These are phyloP conservation scores for Malurus melanocephalus DNA, from an alignment of 2,113 vertebrate species.

Conservation along the genomic window DNA sequence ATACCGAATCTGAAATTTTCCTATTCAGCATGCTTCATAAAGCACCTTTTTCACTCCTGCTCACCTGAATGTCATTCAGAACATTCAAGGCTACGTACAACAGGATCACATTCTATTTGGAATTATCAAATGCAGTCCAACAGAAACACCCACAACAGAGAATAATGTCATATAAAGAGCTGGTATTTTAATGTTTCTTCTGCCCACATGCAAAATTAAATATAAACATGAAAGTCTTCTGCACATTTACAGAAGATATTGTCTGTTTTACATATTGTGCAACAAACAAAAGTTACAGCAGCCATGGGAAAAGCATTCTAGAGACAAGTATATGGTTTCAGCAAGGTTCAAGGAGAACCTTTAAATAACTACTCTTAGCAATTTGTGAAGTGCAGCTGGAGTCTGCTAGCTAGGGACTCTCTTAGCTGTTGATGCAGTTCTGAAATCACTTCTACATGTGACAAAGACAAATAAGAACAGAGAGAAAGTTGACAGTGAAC, in stretches of 20 bases:
- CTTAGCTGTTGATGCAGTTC: neutral
- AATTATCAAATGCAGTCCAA: neutral
- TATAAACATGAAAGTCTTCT: neutral
- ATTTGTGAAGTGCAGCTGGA: neutral
- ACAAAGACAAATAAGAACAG: neutral
- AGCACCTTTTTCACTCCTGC: neutral
- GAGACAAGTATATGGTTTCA: neutral
- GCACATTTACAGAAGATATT: neutral
- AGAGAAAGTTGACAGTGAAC: neutral
- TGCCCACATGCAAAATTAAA: neutral
- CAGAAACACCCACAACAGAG: neutral
- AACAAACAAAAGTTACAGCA: neutral
- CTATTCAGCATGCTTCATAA: neutral
- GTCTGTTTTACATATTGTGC: neutral
- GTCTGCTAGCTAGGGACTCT: neutral
- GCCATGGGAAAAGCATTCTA: neutral
- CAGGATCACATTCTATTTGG: neutral
- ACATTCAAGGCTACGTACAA: neutral
- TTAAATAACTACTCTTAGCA: neutral
- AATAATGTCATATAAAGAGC: neutral
- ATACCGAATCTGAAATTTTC: neutral
- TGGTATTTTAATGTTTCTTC: neutral
- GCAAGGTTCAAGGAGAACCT: neutral
- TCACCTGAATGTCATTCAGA: neutral
- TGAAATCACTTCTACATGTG: neutral